Evolutionary conservation across 2,113 vertebrate genomes (phyloP).

Genomic region (Xiphophorus couchianus): DNA sequence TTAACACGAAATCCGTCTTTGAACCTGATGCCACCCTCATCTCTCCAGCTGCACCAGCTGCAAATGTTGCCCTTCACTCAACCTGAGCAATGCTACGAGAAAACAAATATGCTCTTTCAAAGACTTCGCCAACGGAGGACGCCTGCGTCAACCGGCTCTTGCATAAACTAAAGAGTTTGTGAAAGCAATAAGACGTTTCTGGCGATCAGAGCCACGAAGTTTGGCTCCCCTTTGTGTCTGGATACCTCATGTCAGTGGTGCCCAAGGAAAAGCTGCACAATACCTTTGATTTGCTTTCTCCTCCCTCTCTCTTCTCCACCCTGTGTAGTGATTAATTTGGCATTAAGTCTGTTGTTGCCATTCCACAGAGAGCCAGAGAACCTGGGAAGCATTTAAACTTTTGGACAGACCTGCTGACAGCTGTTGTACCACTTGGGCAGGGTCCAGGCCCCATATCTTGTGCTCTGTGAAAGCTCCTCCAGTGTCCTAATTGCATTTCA

Average conservation of each 20-base stretch:
- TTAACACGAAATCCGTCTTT: background rate
- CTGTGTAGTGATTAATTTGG: constrained; percentile 56
- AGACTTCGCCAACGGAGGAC: constrained; percentile 1
- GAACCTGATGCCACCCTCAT: background rate
- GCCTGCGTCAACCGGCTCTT: background rate
- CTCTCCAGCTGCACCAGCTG: too few relatives aligned
- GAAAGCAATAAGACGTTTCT: constrained; percentile 50
- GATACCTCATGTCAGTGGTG: constrained; percentile 47
- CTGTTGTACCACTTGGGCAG: constrained; percentile 68
- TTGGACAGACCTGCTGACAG: constrained; percentile 71
- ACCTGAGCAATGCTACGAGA: constrained; percentile 37
- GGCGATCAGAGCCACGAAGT: constrained; percentile 25
- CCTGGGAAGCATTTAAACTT: constrained; percentile 63
- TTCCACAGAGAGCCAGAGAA: constrained; percentile 66
- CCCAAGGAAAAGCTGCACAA: constrained; percentile 28
- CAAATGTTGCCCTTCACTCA: background rate
- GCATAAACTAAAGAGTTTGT: constrained; percentile 20
- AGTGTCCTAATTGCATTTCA: constrained; percentile 65
- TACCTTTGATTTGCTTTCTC: constrained; percentile 36
- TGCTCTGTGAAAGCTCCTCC: constrained; percentile 63
- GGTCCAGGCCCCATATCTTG: constrained; percentile 59
- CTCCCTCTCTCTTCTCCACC: constrained; percentile 33
- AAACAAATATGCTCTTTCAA: constrained; percentile 17
- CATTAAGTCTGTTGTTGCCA: constrained; percentile 63
- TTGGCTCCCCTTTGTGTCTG: constrained; percentile 26